phyloP scores from a whole-genome alignment of 2,888 invertebrate species.

The Sarcophaga caerulescens region DNA sequence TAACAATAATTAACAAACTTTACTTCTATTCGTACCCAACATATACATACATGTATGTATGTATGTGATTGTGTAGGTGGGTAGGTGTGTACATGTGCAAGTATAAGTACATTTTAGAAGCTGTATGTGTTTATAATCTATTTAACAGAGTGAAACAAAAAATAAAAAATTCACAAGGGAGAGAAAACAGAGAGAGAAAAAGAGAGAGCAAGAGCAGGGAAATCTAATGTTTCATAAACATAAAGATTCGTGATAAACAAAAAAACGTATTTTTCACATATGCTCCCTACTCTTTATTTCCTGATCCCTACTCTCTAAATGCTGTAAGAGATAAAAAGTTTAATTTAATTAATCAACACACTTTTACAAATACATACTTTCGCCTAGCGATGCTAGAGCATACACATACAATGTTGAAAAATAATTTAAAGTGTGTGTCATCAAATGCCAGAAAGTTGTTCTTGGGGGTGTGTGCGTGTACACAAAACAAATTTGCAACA shows the following conservation, averaged over 20 bases:
- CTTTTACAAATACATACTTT: background rate
- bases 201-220: no score
- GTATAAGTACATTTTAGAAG: no score
- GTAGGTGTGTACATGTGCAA: no score
- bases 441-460: constrained; percentile 13
- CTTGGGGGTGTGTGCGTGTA: background rate
- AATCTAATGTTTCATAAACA: background rate
- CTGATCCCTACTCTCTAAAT: background rate
- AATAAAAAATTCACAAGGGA: no score
- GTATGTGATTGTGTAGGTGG: no score
- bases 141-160: no score
- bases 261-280: background rate
- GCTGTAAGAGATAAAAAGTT: background rate
- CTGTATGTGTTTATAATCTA: no score
- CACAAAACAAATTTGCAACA: background rate
- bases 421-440: background rate
- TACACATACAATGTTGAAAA: background rate
- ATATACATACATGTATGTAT: no score
- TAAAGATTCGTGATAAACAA: background rate
- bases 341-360: constrained; percentile 24
- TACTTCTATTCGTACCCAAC: no score
- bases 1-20: background rate
- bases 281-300: background rate
- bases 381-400: background rate
- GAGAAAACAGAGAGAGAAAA: no score